Evolutionary conservation across 2,113 vertebrate genomes (phyloP), one percentile per base, ranked within the genome.

Genomic region (Ivindomyrus marchei): DNA sequence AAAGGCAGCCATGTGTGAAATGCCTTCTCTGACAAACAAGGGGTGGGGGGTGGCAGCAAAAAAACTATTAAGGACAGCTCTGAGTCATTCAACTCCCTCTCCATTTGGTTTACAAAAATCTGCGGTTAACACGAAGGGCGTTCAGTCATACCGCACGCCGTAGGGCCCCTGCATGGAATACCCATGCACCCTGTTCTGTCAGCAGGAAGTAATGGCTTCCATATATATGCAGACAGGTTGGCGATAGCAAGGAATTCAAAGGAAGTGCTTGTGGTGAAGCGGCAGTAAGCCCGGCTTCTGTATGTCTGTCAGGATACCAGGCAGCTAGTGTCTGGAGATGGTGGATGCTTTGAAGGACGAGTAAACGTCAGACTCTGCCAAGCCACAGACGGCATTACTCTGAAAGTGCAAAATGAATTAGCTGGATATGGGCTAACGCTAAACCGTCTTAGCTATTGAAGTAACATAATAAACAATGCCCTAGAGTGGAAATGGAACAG

Each of bases 1-100:
- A 94, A 94, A 93, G 74, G 93, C 93, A 96, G 91, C 91, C 93
- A 94, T 93, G 92, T 94, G 91, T 95, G 94, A 97, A 97, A 96
- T 96, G 93, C 94, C 91, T 95, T 93, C 94, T 96, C 95, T 92
- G 94, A 96, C 27, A 90, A 93, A n/a, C 21, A 90, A 95, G 93
- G 90, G 92, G 45, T 0, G 92, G 46, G 4, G 0, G 84, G 24
- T 19, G 84, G 42, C 42, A 27, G 10, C 24, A 27, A 77, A 90
- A 46, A 90, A 88, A 89, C 89, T 24, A 49, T 85, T 85, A 86
- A 86, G 31, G 45, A 46, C 66, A 46, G 21, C 21, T 84, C 52
- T 80, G 45, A 24, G 52, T 31, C n/a, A 90, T 66, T 27, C 45
- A 36, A 15, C 17, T 90, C n/a, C 42, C 45, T 24, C 52, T 49